phyloP scores from a whole-genome alignment of 2,888 invertebrate species.

The Drosophila testacea region DNA sequence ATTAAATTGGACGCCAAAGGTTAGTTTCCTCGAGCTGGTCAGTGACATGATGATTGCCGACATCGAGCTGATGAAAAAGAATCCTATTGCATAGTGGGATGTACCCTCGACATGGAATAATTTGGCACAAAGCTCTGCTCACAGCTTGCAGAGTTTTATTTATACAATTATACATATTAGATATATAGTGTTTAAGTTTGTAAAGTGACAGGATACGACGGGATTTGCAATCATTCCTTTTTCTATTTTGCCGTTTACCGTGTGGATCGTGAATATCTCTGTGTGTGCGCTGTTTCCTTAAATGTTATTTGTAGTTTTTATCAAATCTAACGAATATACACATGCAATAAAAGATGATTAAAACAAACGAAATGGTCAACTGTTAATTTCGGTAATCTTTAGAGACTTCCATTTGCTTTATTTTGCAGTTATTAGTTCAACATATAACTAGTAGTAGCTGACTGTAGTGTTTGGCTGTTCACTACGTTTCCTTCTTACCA shows the following conservation, averaged over 20 bases:
- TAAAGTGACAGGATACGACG: constrained; percentile 49
- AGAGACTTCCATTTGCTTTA: constrained; percentile 22
- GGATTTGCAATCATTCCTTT: constrained; percentile 73
- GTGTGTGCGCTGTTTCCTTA: constrained; percentile 45
- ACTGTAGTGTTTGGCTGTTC: background rate
- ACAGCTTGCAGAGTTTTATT: constrained; percentile 27
- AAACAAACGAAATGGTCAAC: constrained; percentile 3
- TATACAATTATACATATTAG: constrained; percentile 37
- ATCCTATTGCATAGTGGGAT: constrained; percentile 91
- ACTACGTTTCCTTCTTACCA: constrained; percentile 87
- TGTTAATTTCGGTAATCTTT: constrained; percentile 16
- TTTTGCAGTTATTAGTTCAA: constrained; percentile 19
- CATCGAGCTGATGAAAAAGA: constrained; percentile 94
- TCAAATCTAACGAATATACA: constrained; percentile 39
- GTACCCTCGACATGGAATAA: constrained; percentile 16
- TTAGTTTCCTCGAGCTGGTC: constrained; percentile 93
- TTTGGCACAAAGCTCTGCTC: constrained; percentile 69
- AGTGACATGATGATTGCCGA: constrained; percentile 98
- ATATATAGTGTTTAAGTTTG: constrained; percentile 39
- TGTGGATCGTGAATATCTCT: background rate
- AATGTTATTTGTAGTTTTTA: constrained; percentile 51
- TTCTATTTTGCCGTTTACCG: constrained; percentile 31
- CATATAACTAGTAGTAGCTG: constrained; percentile 33
- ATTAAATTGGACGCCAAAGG: constrained; percentile 95
- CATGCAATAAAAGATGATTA: constrained; percentile 62